Evolutionary conservation across 2,113 vertebrate genomes (phyloP), one percentile per base, ranked within the genome.

Genomic region (Ammodytes marinus): DNA sequence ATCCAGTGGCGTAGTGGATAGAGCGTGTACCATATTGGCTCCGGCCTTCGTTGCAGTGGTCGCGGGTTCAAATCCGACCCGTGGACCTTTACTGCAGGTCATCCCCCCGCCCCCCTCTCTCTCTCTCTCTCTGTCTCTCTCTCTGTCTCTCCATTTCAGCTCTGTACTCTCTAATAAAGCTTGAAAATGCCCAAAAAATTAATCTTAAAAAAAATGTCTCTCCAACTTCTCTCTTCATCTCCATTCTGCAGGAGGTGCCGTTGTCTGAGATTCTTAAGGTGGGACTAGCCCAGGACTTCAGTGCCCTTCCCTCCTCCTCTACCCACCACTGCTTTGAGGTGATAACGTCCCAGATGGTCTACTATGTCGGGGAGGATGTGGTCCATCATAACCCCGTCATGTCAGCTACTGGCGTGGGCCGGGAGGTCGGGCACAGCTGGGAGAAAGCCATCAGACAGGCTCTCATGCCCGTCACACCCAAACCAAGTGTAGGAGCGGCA

Each of bases 191-290:
- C 27, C 1, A 27, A 27, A 27, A 27, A 27, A 27, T 27, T 27
- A 27, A 27, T 27, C 27, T 27, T 27, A 27, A 27, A 27, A 27
- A 27, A 27, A 27, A 27, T 27, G 27, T 27, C 27, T 27, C 27
- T 27, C 53, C 35, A 27, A 50, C 2, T 45, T 0, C 63, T 10
- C 3, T 40, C 6, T 43, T 14, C 39, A 2, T 27, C 4, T 12
- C 0, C 50, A 0, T 4, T 2, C 72, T 5, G 0, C 91, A 99
- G 98, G 98, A 99, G 95, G 96, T 99, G 88, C 97, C 98, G 6
- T 96, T 99, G 92, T 99, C 97, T 57, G 97, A 99, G 96, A 99
- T 99, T 94, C 96, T 99, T 35, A 97, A 96, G 87, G 95, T 99
- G 92, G 96, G 96, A 88, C 93, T 92, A 1, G 96, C 96, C 9